Percentiles rank a stretch among this genome's conserved stretches.
Evolutionary conservation across 2,888 invertebrate species (phyloP).

Genomic region (Clitarchus hookeri): DNA sequence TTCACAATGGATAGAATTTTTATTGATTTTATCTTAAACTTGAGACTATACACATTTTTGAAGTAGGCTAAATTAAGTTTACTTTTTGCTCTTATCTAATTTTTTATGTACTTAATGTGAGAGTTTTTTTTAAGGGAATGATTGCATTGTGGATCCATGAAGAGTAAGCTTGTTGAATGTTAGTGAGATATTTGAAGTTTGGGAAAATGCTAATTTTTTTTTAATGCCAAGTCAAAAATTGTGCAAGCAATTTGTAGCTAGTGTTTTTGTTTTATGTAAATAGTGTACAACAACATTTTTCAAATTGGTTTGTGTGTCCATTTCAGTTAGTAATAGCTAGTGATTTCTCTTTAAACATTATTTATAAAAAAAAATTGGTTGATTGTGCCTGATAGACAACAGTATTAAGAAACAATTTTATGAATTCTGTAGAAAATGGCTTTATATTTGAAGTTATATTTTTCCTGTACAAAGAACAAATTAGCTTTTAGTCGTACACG

Average conservation of each 20-base stretch:
- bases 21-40: neutral
- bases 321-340: neutral
- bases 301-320: neutral
- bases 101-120: constrained; percentile 1
- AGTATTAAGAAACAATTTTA: neutral
- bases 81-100: too few relatives aligned
- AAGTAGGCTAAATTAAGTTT: too few relatives aligned
- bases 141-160: neutral
- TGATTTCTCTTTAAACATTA: neutral
- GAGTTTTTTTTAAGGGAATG: neutral
- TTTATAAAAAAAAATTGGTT: constrained; percentile 1
- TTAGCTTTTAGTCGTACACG: neutral
- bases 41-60: neutral
- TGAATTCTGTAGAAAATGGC: neutral
- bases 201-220: neutral
- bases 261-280: constrained; percentile 11
- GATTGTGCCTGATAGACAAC: constrained; percentile 7
- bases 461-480: neutral
- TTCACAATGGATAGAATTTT: neutral
- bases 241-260: neutral
- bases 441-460: neutral
- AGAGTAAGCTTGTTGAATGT: neutral
- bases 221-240: neutral
- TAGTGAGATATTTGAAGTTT: neutral
- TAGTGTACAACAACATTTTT: neutral